Base-by-base conservation (phyloP, 92 coral and sea anemone species). In the Epizoanthus rinbou region DNA sequence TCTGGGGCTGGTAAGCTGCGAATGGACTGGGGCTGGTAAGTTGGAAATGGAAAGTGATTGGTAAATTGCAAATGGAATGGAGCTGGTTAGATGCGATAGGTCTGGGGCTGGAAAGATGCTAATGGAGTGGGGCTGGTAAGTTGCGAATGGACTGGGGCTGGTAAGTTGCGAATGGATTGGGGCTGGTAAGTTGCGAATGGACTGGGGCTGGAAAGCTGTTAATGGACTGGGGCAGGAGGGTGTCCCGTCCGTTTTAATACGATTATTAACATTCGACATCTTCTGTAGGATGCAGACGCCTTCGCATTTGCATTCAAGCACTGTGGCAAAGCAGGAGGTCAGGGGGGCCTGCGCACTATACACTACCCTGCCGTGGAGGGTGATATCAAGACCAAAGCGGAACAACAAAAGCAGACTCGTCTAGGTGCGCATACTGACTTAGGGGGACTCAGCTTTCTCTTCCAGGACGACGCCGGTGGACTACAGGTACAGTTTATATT, bases 361-460 rank as follows among this genome's bases (percentile, higher is more conserved):
- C 70, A 65, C 41, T 65, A 65, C 6, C 70, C 70, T 65, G 43
- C 70, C 19, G 70, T 65, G 70, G 70, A 65, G 35, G 70, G 70
- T 16, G 70, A 65, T 33, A 65, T 65, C 16, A 65, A 28, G 35
- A 18, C 14, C 39, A 65, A 65, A 28, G 70, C 23, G 8, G 39
- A 24, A 1, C 70, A 28, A 7, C 70, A 65, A 22, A 33, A 65
- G n/a, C 70, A 65, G 43, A 65, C 70, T 64, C 69, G 69, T 9
- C 69, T 64, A 2, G 69, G 69, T 3, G 69, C 69, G 9, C 69
- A 64, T 35, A 64, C 69, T 23, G 69, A 64, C 69, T 37, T 64
- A 39, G 69, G 69, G 4, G 69, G 69, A 17, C 13, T 64, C 18
- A 23, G 35, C 16, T 25, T 64, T 25, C 41, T 64, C 35, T 64